Evolutionary conservation across 1,140 invertebrate genomes (phyloP), one percentile per base, ranked within the genome.

Genomic region (Eufriesea mexicana): DNA sequence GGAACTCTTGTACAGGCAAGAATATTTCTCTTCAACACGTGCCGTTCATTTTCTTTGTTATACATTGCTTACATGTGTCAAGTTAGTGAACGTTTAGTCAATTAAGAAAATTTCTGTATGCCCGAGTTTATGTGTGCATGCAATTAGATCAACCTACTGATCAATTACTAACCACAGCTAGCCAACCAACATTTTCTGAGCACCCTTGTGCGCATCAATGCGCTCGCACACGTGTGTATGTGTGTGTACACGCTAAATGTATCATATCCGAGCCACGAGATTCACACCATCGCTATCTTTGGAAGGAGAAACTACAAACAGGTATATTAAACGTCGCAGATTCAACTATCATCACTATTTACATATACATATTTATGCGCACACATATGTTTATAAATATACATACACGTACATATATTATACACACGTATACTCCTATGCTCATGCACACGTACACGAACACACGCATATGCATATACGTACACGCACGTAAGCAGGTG

Each of bases 201-300:
- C 35, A 2, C 4, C 35, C 35, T 2, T 61, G 59, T 61, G 25
- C 59, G 25, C 7, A n/a, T 25, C 25, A 1, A 25, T 25, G n/a
- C 25, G 14, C 14, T 23, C 45, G 12, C 20, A 57, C n/a, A 47
- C 16, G 47, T 42, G 12, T 67, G 42, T 54, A 67, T 23, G 23
- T 28, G 35, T 8, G 20, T 25, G 62, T 61, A 59, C 47, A 57
- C 45, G 57, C 42, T 76, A 62, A 92, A 89, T 91, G 90, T 93
- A 95, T 95, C 95, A 96, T 95, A 96, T 96, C 95, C 95, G 95
- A 96, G 95, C 95, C 95, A 95, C 92, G 91, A 94, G 91, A 92
- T 91, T 74, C 71, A 89, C 80, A 88, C 89, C 35, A 88, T 89
- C 83, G 91, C 89, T 93, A 91, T 89, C 89, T 86, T 86, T 54